phyloP scores from a whole-genome alignment of 1,140 invertebrate species.

The Drosophila funebris region DNA sequence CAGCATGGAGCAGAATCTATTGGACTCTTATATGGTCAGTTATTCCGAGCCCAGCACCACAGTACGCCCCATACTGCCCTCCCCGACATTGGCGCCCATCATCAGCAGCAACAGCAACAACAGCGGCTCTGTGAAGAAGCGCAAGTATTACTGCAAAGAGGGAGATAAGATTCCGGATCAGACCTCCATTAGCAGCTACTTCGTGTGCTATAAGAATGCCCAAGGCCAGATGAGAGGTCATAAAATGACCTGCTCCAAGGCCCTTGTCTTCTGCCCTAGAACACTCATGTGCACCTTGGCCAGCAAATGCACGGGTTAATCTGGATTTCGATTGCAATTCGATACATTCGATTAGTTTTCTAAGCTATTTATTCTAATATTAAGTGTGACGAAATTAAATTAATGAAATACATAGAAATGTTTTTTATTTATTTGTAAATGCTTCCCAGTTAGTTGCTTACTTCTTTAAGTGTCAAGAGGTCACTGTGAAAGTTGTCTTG shows the following conservation, averaged over 20 bases:
- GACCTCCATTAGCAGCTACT: slow-evolving; percentile 77
- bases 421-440: too few relatives aligned
- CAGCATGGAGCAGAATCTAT: slow-evolving; percentile 58
- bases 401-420: too few relatives aligned
- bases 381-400: slow-evolving; percentile 42
- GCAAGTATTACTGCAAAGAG: slow-evolving; percentile 80
- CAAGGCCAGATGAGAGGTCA: slow-evolving; percentile 79
- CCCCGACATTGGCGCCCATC: slow-evolving; percentile 10
- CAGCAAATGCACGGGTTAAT: slow-evolving; percentile 65
- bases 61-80: slow-evolving; percentile 33
- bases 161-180: slow-evolving; percentile 81
- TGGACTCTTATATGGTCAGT: slow-evolving; percentile 62
- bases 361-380: slow-evolving; percentile 78
- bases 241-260: slow-evolving; percentile 80
- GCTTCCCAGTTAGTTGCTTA: not conserved
- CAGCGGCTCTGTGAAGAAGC: slow-evolving; percentile 55
- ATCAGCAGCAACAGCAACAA: not conserved
- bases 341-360: slow-evolving; percentile 33
- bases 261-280: slow-evolving; percentile 73
- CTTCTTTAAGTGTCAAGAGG: not conserved
- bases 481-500: slow-evolving; percentile 51
- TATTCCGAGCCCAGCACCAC: slow-evolving; percentile 50
- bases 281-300: slow-evolving; percentile 74
- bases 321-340: not conserved
- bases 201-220: slow-evolving; percentile 80